phyloP scores from a whole-genome alignment of 2,797 vertebrate genomes.

The Sciaenops ocellatus region DNA sequence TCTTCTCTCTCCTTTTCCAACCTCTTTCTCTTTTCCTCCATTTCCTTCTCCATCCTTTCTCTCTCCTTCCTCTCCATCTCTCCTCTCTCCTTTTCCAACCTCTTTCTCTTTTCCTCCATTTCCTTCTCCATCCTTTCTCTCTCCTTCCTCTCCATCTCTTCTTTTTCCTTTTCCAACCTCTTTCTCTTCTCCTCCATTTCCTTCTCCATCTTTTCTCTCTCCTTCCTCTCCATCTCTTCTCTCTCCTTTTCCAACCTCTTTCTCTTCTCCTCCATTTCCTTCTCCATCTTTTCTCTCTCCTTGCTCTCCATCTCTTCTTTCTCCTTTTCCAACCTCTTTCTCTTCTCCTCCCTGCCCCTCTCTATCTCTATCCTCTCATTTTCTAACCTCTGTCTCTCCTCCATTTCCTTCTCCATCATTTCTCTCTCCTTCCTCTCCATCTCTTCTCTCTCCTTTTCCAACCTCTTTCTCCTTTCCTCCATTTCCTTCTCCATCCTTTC shows the following conservation, averaged over 20 bases:
- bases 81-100: background rate
- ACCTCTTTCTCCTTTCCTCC: background rate
- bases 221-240: background rate
- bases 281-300: background rate
- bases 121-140: background rate
- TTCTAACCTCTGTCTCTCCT: background rate
- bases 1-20: background rate
- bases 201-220: background rate
- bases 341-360: background rate
- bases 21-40: background rate
- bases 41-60: background rate
- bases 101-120: background rate
- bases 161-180: background rate
- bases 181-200: background rate
- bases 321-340: background rate
- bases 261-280: background rate
- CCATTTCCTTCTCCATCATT: background rate
- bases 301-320: background rate
- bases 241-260: background rate
- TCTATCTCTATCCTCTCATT: conserved; percentile 14
- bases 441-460: background rate
- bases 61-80: background rate
- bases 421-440: background rate
- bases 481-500: background rate
- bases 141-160: background rate